Evolutionary conservation across 2,888 invertebrate species (phyloP).

Genomic region (Eristalis pertinax): DNA sequence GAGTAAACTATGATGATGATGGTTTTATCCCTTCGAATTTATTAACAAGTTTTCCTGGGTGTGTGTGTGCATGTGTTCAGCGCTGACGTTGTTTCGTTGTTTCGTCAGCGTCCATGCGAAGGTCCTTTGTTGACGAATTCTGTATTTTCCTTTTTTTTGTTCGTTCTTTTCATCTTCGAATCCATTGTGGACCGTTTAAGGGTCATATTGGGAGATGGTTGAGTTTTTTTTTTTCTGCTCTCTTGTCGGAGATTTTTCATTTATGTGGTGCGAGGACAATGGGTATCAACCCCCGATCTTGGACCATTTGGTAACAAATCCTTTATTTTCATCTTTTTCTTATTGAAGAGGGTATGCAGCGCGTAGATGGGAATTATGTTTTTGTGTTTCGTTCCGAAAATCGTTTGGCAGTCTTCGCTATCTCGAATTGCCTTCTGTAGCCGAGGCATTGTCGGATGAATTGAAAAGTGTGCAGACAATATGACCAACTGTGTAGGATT

Average conservation of each 20-base stretch:
- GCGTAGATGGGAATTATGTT: not conserved
- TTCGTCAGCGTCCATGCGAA: too few relatives aligned
- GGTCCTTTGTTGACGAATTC: conserved; percentile 42
- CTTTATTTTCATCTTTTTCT: conserved; percentile 4
- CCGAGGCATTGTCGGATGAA: not conserved
- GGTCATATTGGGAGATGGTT: conserved; percentile 64
- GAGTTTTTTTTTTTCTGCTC: conserved; percentile 19
- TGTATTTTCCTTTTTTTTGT: conserved; percentile 5
- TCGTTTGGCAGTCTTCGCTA: not conserved
- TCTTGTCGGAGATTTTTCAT: conserved; percentile 56
- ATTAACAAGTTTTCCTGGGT: conserved; percentile 48
- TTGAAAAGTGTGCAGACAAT: conserved; percentile 18
- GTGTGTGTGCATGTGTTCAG: not conserved
- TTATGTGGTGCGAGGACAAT: conserved; percentile 63
- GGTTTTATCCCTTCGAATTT: conserved; percentile 70
- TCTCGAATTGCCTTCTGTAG: not conserved
- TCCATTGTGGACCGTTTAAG: conserved; percentile 72
- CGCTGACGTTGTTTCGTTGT: conserved; percentile 7
- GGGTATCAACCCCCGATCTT: conserved; percentile 69
- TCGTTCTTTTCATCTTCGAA: conserved; percentile 41
- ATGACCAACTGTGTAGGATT: conserved; percentile 51
- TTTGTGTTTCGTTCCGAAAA: not conserved
- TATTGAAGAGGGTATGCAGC: conserved; percentile 34
- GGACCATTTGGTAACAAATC: conserved; percentile 60
- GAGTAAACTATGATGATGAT: conserved; percentile 68